A percentile compares a stretch with the other conserved stretches of the same genome.
Conservation (phyloP, 2,888 invertebrate genomes). For the Drosophila atroscutellata region DNA sequence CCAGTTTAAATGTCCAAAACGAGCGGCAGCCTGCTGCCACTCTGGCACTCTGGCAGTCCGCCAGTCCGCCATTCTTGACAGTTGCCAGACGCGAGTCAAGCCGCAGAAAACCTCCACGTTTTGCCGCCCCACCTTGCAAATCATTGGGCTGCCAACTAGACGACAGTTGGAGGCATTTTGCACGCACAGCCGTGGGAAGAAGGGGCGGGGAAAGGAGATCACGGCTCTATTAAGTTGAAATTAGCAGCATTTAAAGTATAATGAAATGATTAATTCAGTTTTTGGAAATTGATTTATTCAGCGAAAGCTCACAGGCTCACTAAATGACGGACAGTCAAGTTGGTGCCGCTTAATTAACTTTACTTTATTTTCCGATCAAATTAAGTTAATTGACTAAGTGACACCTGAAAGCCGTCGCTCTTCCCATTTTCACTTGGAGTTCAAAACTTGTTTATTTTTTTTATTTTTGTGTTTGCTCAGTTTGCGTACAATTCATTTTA, state of each 20-base stretch:
- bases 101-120: conserved; percentile 32
- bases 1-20: conserved; percentile 52
- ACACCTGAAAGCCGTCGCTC: conserved; percentile 44
- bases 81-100: conserved; percentile 16
- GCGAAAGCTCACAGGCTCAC: not conserved
- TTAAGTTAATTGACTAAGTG: conserved; percentile 67
- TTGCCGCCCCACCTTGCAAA: conserved; percentile 3
- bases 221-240: conserved; percentile 64
- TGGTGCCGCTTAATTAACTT: conserved; percentile 61
- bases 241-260: conserved; percentile 72
- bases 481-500: conserved; percentile 21
- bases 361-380: conserved; percentile 59
- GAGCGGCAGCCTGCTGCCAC: not conserved
- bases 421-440: not conserved
- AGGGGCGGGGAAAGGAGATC: not conserved
- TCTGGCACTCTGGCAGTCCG: not conserved
- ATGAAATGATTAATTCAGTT: conserved; percentile 74
- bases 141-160: conserved; percentile 15
- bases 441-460: not conserved
- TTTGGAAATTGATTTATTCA: conserved; percentile 58
- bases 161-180: conserved; percentile 37
- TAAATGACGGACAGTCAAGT: conserved; percentile 24
- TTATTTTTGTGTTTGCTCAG: not conserved
- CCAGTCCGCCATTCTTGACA: conserved; percentile 24
- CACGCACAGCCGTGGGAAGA: conserved; percentile 11